Base-by-base conservation (phyloP, 2,888 invertebrate genomes). In the Chydorus sphaericus region DNA sequence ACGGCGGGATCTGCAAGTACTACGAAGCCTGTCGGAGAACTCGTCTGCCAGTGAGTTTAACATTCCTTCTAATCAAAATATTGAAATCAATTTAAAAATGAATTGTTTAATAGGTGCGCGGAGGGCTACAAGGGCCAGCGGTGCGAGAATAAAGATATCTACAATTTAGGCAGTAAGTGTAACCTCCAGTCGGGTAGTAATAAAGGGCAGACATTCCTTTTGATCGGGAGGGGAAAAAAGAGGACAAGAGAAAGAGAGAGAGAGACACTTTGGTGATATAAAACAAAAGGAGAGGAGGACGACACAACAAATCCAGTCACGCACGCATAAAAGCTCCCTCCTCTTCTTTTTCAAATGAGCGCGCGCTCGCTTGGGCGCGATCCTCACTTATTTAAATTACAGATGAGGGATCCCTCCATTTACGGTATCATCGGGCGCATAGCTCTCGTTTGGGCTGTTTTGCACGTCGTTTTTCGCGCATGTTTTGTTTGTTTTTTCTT, bases 1-100 rank as follows among this genome's bases (percentile, higher is more conserved):
- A 90, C 70, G 86, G 85, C 66, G 90, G 88, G 69, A 84, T 82
- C 62, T 91, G 91, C 74, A 79, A 81, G 70, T 82, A 81, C 73
- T 83, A 85, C 72, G 78, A 80, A 70, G 78, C 81, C 65, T n/a
- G 81, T 88, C 67, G 79, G 79, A 69, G 83, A 84, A 74, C 79
- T 81, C 69, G 84, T 82, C 70, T 90, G 90, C 83, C 82, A 81
- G 89, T 90, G 74, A 85, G 84, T 82, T 57, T 23, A 30, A 14
- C 18, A 31, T 18, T 23, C 29, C 20, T 23, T 8, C 44, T 54
- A 30, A 30, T n/a, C 11, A 28, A 20, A 23, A 11, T 7, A 20
- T 23, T n/a, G 23, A 28, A 23, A 3, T 8, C 18, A 48, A 20
- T 20, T 31, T 30, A 36, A 52, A 37, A 37, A 38, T 10, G 10